Evolutionary conservation across 2,888 invertebrate genomes (phyloP), one percentile per base, ranked within the genome.

Genomic region (Ophion ventricosus): DNA sequence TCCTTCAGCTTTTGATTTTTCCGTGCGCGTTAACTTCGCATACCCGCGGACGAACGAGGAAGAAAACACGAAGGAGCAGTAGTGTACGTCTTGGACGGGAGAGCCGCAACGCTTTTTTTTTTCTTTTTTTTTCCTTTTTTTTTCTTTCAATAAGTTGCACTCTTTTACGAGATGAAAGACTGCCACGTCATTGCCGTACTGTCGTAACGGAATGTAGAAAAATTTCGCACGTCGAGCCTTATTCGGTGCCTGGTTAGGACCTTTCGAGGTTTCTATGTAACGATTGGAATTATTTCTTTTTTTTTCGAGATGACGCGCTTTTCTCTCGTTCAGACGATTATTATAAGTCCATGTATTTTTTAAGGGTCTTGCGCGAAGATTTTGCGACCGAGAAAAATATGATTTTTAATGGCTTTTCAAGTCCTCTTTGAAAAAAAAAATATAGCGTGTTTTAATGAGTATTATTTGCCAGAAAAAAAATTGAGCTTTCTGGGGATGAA

Each of bases 1-100:
- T 84, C 78, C 81, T 54, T 59, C 59, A 57, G 70, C 73, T 78
- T 49, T 78, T 67, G 66, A 69, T 61, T 56, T 59, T 77, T 78
- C 56, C 67, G 14, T 75, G 66, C 80, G 76, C 83, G 83, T 80
- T 80, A 83, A 76, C 59, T 49, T 43, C 49, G 57, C 79, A 78
- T 81, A 49, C 49, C 49, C 73, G 64, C 64, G 66, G 75, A 72
- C 40, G 64, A 75, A 70, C 72, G 40, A 5, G 25, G 56, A 73
- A 70, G 63, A 63, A 75, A 83, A 70, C 20, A 23, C 54, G 67
- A 69, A 67, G 57, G 72, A 80, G 26, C 43, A 67, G 5, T n/a
- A 54, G 69, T 14, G 26, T 61, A 29, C 35, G 56, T 78, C 49
- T 74, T 64, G 61, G 54, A 23, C 76, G 73, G 40, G 40, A 83